Evolutionary conservation across 92 coral and sea anemone species (phyloP).

Genomic region (Heliopora coerulea): DNA sequence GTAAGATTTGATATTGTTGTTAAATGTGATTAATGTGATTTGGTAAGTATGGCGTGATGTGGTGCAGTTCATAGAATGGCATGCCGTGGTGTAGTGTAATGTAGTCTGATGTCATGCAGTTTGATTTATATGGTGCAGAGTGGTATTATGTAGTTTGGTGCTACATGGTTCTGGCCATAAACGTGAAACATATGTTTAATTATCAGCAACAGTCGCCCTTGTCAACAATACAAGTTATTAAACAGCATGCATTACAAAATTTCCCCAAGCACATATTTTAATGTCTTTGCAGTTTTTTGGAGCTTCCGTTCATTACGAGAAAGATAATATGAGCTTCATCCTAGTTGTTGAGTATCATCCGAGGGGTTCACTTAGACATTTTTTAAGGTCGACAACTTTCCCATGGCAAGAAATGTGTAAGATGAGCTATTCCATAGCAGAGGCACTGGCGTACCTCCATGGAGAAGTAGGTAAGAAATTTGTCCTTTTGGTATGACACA

Average conservation of each 20-base stretch:
- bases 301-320: slow-evolving; percentile 49
- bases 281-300: slow-evolving; percentile 59
- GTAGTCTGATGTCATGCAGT: too few relatives aligned
- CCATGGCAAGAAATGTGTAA: slow-evolving; percentile 84
- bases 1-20: too few relatives aligned
- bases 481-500: too few relatives aligned
- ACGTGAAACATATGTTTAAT: too few relatives aligned
- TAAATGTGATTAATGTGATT: too few relatives aligned
- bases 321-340: slow-evolving; percentile 58
- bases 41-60: too few relatives aligned
- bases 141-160: too few relatives aligned
- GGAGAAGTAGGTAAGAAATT: slow-evolving; percentile 46
- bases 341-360: slow-evolving; percentile 82
- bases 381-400: slow-evolving; percentile 54
- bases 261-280: not conserved
- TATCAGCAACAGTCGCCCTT: too few relatives aligned
- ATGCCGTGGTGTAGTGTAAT: not conserved
- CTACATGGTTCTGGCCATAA: not conserved
- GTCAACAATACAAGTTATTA: not conserved
- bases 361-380: slow-evolving; percentile 66
- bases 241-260: not conserved
- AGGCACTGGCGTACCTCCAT: slow-evolving; percentile 85
- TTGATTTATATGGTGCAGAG: too few relatives aligned
- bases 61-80: too few relatives aligned
- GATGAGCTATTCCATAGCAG: slow-evolving; percentile 65